Conservation (phyloP, 2,113 vertebrate species). For the Neopipo cinnamomea region DNA sequence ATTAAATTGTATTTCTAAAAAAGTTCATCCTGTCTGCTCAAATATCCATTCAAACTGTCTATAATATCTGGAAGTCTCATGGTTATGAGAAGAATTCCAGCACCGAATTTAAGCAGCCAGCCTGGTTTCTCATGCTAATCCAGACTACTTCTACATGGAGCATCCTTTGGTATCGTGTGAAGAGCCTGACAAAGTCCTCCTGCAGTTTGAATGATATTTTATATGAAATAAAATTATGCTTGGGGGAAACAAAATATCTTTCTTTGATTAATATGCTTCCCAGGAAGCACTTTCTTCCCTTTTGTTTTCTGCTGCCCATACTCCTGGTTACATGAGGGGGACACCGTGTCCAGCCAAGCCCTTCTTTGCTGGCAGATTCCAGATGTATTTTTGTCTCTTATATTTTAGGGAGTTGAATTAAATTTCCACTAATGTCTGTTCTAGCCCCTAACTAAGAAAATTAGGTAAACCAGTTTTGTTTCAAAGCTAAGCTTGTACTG, state of each 20-base stretch:
- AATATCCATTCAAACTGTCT: background rate
- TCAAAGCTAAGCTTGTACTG: background rate
- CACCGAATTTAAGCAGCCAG: background rate
- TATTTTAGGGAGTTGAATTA: background rate
- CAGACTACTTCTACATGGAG: background rate
- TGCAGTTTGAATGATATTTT: background rate
- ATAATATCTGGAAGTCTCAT: background rate
- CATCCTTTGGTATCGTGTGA: background rate
- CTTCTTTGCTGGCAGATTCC: background rate
- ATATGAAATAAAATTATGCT: background rate
- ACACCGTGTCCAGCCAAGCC: background rate
- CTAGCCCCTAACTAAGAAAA: background rate
- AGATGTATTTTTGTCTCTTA: background rate
- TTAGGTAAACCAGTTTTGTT: background rate
- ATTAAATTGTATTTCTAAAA: background rate
- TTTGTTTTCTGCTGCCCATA: background rate
- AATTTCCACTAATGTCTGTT: background rate
- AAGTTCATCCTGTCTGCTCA: background rate
- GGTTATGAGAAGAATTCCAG: background rate
- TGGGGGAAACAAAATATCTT: background rate
- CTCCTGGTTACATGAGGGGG: accelerated
- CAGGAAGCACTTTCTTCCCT: background rate
- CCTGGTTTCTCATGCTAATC: background rate
- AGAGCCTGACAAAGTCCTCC: background rate
- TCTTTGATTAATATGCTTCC: background rate